Base-by-base conservation (phyloP, 2,888 invertebrate species). In the Phalera bucephala region DNA sequence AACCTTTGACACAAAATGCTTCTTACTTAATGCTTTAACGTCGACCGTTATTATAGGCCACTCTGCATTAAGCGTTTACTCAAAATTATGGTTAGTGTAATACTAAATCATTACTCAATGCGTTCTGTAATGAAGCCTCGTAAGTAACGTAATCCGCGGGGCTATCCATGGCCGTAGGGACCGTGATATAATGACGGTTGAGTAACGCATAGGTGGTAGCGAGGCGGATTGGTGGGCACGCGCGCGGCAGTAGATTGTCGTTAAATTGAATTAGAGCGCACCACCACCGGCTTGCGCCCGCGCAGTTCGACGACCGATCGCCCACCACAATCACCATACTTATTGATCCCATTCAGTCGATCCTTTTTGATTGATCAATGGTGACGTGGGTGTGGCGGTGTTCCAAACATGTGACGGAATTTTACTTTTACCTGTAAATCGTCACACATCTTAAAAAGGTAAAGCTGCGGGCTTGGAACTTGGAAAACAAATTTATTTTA, bases 281-380 rank as follows among this genome's bases (percentile, higher is more conserved):
- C 80, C 83, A 75, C 70, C 63, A 69, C 63, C 70, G 74, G 71
- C 68, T 64, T 61, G 82, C 86, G 85, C 87, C 85, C 84, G 87
- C 88, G 87, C 88, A 88, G 88, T 86, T 88, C 88, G 85, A 70
- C 86, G 88, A 89, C 88, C 87, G 86, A 63, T 79, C 88, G 87
- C 88, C 88, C 87, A 88, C 87, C 48, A 69, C 69, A 69, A 70
- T 75, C 71, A 72, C 69, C 70, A 77, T 72, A 70, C 78, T 79
- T 79, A 84, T 82, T 84, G 83, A 83, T 83, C 80, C 72, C 72
- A 76, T 83, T 81, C 76, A 73, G 80, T 74, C 79, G 82, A 86
- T 88, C 84, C 86, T 85, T 79, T 72, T 70, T 80, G 78, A 84
- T 82, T 80, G 82, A 85, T 82, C 80, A 76, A 73, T 68, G 64